Evolutionary conservation across 2,797 vertebrate species (phyloP).

Genomic region (Simalia tracyae): DNA sequence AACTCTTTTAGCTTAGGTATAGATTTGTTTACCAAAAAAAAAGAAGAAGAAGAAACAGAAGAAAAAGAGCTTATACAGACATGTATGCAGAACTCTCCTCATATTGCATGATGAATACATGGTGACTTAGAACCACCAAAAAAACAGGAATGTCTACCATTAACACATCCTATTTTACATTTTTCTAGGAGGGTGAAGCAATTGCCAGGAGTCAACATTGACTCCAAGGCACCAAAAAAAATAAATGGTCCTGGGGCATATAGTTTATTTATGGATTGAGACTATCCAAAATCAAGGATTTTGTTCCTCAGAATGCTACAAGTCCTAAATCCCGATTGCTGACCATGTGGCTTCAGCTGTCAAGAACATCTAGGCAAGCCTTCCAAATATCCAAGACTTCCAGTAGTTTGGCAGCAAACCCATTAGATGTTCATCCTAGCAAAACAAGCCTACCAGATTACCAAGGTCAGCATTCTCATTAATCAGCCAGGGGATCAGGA

Average conservation of each 20-base stretch:
- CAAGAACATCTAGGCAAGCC: not conserved
- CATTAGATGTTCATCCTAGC: constrained; percentile 1
- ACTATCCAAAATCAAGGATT: not conserved
- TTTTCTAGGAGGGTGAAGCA: not conserved
- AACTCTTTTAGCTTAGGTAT: not conserved
- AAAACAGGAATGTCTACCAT: not conserved
- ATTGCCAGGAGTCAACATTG: not conserved
- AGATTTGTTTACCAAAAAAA: not conserved
- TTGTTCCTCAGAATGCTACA: not conserved
- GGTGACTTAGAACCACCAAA: not conserved
- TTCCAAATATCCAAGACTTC: constrained; percentile 5
- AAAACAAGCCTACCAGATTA: not conserved
- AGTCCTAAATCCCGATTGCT: constrained; percentile 2
- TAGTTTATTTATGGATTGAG: not conserved
- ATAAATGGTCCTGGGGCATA: too few relatives aligned
- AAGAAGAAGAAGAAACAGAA: not conserved
- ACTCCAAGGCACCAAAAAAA: not conserved
- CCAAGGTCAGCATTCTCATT: not conserved
- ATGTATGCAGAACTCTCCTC: not conserved
- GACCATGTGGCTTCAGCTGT: not conserved
- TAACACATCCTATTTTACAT: not conserved
- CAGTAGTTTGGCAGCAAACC: constrained; percentile 12
- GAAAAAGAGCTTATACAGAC: not conserved
- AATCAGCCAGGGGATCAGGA: not conserved
- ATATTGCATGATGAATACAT: not conserved